Evolutionary conservation across 2,797 vertebrate species (phyloP), one percentile per base, ranked within the genome.

Genomic region (Acrocephalus scirpaceus): DNA sequence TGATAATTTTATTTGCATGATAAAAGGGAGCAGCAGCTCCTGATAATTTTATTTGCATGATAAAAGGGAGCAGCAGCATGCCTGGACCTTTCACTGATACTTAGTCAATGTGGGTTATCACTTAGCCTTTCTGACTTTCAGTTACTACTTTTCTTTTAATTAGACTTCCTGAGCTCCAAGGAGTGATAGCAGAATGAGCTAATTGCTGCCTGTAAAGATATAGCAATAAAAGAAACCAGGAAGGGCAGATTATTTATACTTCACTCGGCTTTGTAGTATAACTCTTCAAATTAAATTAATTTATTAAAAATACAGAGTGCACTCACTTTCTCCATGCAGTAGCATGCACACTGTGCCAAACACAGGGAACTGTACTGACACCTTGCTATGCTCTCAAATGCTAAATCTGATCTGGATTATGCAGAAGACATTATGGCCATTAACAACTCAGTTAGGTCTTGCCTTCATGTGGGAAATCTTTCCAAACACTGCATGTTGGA

Each of bases 321-420:
- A 62, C 10, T 22, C 25, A 26, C 53, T 82, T 72, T 32, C 23
- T 73, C 13, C 29, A 8, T 51, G 57, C 18, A 21, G 16, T 1
- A 73, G 34, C 25, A 36, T 0, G 0, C 32, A 54, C 18, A 40
- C 5, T 0, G 0, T 50, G 36, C 7, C 36, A 69, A 50, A 51
- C 44, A 54, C 32, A 57, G 26, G 11, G 30, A 88, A 66, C 32
- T 66, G 27, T 34, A 56, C 27, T 19, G 18, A 64, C 36, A 45
- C 14, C 22, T 66, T 81, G 51, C 50, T 62, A 66, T 44, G 53
- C 56, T 26, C 36, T 56, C 36, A 70, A 62, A 72, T 42, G 51
- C 32, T 81, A 44, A 48, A 76, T 17, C 34, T 75, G 64, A 61
- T 65, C 48, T 38, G 17, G 51, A 72, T 70, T 23, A 76, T 13